These are phyloP conservation scores for Cebus imitator DNA, from an alignment of 2,113 vertebrate genomes.

Conservation along the genomic window DNA sequence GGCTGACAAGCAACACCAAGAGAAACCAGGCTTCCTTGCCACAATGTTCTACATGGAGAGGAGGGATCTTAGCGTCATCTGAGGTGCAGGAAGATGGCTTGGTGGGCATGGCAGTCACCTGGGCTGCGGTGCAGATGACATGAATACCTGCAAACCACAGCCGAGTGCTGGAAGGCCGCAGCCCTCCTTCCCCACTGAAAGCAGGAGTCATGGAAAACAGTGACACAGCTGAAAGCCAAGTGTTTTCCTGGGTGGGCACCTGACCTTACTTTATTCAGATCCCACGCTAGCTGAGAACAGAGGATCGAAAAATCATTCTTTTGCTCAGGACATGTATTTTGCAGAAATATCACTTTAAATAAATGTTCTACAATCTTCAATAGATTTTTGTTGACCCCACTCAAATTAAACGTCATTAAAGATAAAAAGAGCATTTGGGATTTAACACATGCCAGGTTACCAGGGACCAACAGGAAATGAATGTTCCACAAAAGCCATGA, in stretches of 20 bases:
- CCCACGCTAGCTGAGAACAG: rapidly evolving
- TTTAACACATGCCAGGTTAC: rapidly evolving
- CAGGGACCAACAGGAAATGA: rapidly evolving
- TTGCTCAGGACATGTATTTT: neutral
- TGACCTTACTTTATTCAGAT: rapidly evolving
- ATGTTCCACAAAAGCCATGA: rapidly evolving
- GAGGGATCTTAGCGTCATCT: neutral
- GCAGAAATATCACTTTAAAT: too few relatives aligned
- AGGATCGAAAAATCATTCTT: rapidly evolving
- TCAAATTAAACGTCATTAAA: neutral
- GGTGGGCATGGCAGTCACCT: neutral
- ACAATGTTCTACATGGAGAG: rapidly evolving
- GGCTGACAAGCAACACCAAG: too few relatives aligned
- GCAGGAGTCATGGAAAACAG: neutral
- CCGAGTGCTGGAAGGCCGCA: rapidly evolving
- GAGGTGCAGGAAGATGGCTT: neutral
- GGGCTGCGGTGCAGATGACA: neutral
- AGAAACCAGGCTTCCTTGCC: neutral
- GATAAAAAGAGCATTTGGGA: too few relatives aligned
- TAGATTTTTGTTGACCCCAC: neutral
- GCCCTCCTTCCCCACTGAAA: neutral
- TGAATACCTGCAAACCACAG: neutral
- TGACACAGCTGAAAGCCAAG: neutral
- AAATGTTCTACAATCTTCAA: neutral
- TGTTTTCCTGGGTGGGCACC: neutral